A percentile compares a stretch with the other conserved stretches of the same genome.
Conservation (phyloP, 2,113 vertebrate genomes). For the Petroica traversi region DNA sequence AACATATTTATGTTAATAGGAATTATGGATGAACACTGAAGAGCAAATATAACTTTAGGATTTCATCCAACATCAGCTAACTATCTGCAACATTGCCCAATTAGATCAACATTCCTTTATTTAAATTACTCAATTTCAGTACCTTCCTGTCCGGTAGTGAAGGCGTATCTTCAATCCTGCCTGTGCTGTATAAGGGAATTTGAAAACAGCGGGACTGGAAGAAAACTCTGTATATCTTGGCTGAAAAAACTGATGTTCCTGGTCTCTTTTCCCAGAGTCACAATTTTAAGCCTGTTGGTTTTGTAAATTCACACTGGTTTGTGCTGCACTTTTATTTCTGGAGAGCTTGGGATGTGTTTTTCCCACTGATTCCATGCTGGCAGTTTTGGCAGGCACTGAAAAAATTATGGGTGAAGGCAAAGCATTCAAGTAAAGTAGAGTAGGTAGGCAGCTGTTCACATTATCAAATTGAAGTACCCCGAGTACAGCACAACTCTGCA, state of each 20-base stretch:
- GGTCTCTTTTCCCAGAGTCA: not conserved
- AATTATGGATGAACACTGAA: not conserved
- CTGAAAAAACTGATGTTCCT: not conserved
- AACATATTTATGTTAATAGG: conserved; percentile 18
- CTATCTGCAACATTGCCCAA: not conserved
- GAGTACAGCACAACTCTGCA: not conserved
- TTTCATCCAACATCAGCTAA: conserved; percentile 27
- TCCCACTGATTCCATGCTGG: not conserved
- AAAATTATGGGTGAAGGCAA: not conserved
- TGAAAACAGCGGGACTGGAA: conserved; percentile 11
- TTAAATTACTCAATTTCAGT: not conserved
- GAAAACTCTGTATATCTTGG: conserved; percentile 24
- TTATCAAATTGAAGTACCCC: not conserved
- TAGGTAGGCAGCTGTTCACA: not conserved
- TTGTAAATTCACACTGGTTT: conserved; percentile 16
- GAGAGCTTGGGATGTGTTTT: not conserved
- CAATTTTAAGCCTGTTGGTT: conserved; percentile 5
- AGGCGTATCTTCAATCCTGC: not conserved
- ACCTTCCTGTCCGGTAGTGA: not conserved
- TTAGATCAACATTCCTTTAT: not conserved
- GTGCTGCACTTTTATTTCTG: not conserved
- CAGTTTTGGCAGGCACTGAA: not conserved
- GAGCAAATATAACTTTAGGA: conserved; percentile 16
- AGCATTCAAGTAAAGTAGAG: not conserved
- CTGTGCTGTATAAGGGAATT: not conserved